A percentile compares a stretch with the other conserved stretches of the same genome.
phyloP scores from a whole-genome alignment of 2,113 vertebrate species.

The Dissostichus mawsoni region DNA sequence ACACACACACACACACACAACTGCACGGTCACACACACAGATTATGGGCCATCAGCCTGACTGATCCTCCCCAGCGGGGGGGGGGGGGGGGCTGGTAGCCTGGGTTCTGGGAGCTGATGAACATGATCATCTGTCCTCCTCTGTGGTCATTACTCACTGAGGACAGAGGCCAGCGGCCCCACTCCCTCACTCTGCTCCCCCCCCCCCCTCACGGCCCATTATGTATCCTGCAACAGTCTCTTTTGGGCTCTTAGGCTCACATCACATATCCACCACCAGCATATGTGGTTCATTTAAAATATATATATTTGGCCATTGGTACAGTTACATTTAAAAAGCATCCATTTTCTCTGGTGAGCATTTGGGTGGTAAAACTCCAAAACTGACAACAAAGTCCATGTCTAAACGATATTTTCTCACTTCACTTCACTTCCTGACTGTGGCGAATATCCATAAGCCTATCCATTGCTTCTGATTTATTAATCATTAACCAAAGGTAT shows the following conservation, averaged over 20 bases:
- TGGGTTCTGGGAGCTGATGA: conserved; percentile 64
- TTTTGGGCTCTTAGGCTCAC: conserved; percentile 10
- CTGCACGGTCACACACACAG: conserved; percentile 24
- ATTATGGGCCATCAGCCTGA: conserved; percentile 61
- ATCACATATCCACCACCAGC: not conserved
- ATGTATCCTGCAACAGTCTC: not conserved
- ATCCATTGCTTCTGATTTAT: not conserved
- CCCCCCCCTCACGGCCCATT: conserved; percentile 22
- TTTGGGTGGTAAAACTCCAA: not conserved
- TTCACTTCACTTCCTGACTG: not conserved
- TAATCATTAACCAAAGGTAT: not conserved
- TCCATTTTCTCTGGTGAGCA: not conserved
- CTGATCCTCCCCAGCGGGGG: conserved; percentile 68
- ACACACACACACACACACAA: not conserved
- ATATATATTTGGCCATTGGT: not conserved
- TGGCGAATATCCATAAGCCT: not conserved
- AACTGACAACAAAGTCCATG: not conserved
- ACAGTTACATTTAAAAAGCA: not conserved
- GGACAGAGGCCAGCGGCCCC: conserved; percentile 52
- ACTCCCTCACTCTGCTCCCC: conserved; percentile 33
- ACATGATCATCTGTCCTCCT: conserved; percentile 72
- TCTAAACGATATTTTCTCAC: not conserved
- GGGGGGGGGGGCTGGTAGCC: conserved; percentile 55
- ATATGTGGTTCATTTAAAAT: conserved; percentile 6
- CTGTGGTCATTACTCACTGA: conserved; percentile 65